Base-by-base conservation (phyloP, 1,140 invertebrate genomes). In the Cydia pomonella region DNA sequence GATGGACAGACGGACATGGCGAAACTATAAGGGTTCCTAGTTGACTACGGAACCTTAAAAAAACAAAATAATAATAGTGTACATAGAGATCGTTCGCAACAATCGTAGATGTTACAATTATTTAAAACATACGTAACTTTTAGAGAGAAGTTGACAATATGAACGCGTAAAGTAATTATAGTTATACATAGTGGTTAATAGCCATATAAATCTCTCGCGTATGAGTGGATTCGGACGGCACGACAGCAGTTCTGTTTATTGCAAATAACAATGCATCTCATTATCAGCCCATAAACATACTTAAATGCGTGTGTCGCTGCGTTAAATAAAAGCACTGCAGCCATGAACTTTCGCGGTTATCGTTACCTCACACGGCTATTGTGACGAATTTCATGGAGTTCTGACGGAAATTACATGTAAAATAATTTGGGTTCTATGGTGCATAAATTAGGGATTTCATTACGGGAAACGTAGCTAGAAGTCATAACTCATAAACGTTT, bases 211-310 rank as follows among this genome's bases (percentile, higher is more conserved):
- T 59, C 3, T 9, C 16, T 59, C 53, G 16, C 47, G 53, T 59
- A 21, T 59, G n/a, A 50, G 16, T 50, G 47, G 47, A n/a, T 59
- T 59, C 5, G 9, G 18, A 10, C 7, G 53, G 10, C n/a, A 10
- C 7, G 53, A 21, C n/a, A 21, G 1, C 18, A 59, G 29, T 41
- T 69, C 29, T 69, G n/a, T n/a, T 50, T 69, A 33, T 69, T 38
- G 64, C 29, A 69, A 38, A 38, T 16, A 38, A 69, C 64, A 33
- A 69, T 38, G 29, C n/a, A 69, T n/a, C n/a, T 41, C 64, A 69
- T 33, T 69, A 69, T 69, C 64, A 33, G 64, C 29, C 29, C 16
- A 69, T 69, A 69, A 41, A 38, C 64, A 33, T 38, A n/a, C 7
- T 38, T 33, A 18, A 59, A 69, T 18, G n/a, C 53, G 64, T 69